Base-by-base conservation (phyloP, 2,797 vertebrate species). In the Brachymystax lenok region DNA sequence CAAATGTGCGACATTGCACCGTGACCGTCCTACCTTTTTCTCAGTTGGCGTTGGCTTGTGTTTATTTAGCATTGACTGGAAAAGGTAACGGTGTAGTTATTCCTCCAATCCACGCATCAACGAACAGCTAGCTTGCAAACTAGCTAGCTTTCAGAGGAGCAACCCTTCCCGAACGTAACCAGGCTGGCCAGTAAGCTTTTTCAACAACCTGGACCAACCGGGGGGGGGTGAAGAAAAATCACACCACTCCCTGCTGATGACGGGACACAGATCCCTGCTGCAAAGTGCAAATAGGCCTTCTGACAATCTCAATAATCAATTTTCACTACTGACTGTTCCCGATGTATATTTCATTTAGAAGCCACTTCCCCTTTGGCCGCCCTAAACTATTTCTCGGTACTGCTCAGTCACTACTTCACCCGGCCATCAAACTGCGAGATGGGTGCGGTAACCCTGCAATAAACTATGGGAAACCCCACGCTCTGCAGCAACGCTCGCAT, bases 361-460 rank as follows among this genome's bases (percentile, higher is more conserved):
- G 77, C 74, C 84, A 78, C 84, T 85, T 85, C 90, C 87, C 86
- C 87, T 84, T 90, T 80, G 84, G 81, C 87, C 88, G 84, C 83
- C 86, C 83, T 74, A 82, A 83, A 85, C 79, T 35, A 19, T 71
- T 52, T 21, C 69, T 52, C 50, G 1, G 35, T 70, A 52, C 24
- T 30, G 30, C 24, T 71, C 24, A 52, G 83, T 80, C 79, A 88
- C 75, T 86, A 88, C 74, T 86, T 88, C 86, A 86, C 81, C 89
- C 93, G 87, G 93, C 93, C 94, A 94, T 93, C 88, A 91, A 94
- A 88, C 89, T 83, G 85, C 71, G 87, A 92, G 91, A 94, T 94
- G 95, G 95, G 95, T 94, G 95, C 94, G 95, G 95, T 95, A 91
- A 95, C 94, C 94, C 94, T 95, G 94, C 95, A 92, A 83, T 92